Base-by-base conservation (phyloP, 1,140 invertebrate species). In the Stegodyphus dumicola region DNA sequence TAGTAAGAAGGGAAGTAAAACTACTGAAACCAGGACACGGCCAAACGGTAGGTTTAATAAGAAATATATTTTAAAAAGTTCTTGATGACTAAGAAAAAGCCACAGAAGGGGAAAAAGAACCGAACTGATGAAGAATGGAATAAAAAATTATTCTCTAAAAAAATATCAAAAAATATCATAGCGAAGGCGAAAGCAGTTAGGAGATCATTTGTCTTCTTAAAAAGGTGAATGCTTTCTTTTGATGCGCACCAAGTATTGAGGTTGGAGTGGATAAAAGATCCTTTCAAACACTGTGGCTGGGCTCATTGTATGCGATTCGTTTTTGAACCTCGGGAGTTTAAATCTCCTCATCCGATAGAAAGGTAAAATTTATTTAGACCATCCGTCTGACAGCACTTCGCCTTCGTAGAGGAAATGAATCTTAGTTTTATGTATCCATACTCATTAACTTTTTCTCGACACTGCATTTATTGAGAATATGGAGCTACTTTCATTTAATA, bases 11-110 rank as follows among this genome's bases (percentile, higher is more conserved):
- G 66, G 79, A 75, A 75, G 79, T 74, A 83, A 74, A 83, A 83
- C 70, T 83, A 83, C 75, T 75, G 71, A 83, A 83, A 74, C 33
- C 71, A 83, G 53, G 70, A 75, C 71, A 83, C 48, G 70, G 69
- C 60, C 60, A 83, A 83, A 75, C 15, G 79, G 71, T 54, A 64
- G 71, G 60, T 83, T 83, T 83, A 83, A 83, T 83, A 83, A 83
- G 79, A 83, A 83, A 66, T 83, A 75, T 74, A 83, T 74, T 74
- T 83, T 74, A 74, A 83, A 83, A 83, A 83, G 71, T 83, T 83
- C 79, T 71, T 83, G 79, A 83, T 83, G 79, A 83, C 70, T 56
- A 74, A 60, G 79, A 83, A 83, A 83, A 83, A 83, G 79, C 33
- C 79, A 74, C 79, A 83, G 53, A 74, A 81, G 79, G 70, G 17